A percentile compares a stretch with the other conserved stretches of the same genome.
Evolutionary conservation across 2,113 vertebrate species (phyloP).

Genomic region (Meleagris gallopavo): DNA sequence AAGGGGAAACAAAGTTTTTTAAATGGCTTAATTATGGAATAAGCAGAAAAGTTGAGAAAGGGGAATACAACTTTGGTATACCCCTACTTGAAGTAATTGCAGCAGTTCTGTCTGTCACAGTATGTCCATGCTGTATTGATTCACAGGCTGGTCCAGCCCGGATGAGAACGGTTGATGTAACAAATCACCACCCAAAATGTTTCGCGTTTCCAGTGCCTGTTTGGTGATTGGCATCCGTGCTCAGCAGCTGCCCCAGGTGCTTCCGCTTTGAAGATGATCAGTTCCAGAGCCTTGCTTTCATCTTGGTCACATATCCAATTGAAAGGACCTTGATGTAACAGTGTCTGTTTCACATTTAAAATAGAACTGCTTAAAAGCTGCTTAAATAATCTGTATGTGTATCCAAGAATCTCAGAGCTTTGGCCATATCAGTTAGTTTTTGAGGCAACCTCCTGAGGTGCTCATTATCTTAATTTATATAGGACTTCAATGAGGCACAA

Average conservation of each 20-base stretch:
- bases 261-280: constrained; percentile 35
- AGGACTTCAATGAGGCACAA: neutral
- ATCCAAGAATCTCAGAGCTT: neutral
- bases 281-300: constrained; percentile 35
- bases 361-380: neutral
- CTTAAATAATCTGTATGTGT: neutral
- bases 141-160: neutral
- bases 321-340: neutral
- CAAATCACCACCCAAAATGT: constrained; percentile 8
- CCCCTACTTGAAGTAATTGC: neutral
- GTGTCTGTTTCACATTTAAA: constrained; percentile 5
- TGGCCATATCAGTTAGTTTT: neutral
- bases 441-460: neutral
- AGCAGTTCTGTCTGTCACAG: neutral
- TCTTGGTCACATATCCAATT: neutral
- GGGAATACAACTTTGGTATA: neutral
- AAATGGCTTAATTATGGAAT: neutral
- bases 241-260: constrained; percentile 14
- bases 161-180: neutral
- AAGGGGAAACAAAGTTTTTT: neutral
- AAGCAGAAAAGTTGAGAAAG: neutral
- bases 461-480: neutral
- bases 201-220: constrained; percentile 7
- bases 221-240: neutral
- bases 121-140: neutral